Evolutionary conservation across 1,140 invertebrate genomes (phyloP).

Genomic region (Listronotus oregonensis): DNA sequence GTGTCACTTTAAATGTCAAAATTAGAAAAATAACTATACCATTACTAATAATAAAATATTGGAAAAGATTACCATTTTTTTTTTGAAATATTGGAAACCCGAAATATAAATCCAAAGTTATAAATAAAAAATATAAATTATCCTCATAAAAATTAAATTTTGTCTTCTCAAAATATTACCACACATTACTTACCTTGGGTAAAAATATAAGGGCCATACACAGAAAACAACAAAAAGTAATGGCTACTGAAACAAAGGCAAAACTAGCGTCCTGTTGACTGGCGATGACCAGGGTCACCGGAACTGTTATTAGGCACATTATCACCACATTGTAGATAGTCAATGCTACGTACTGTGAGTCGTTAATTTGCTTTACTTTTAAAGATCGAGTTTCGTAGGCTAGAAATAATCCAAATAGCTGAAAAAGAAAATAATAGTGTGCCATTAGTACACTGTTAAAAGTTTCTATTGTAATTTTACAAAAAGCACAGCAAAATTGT

Average conservation of each 20-base stretch:
- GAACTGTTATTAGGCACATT: constrained; percentile 94
- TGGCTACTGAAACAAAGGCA: constrained; percentile 92
- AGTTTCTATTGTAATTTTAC: neutral
- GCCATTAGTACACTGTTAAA: neutral
- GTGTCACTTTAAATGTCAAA: too few species aligned
- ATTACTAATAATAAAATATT: too few species aligned
- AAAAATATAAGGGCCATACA: constrained; percentile 97
- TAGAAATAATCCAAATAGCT: constrained; percentile 93
- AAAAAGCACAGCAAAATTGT: too few species aligned
- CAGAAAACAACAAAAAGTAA: constrained; percentile 95
- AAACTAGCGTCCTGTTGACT: constrained; percentile 97
- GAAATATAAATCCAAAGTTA: too few species aligned
- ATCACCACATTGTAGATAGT: constrained; percentile 99
- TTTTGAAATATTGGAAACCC: too few species aligned
- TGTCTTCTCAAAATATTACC: too few species aligned
- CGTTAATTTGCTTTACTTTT: constrained; percentile 92
- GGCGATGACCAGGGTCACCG: constrained; percentile 94
- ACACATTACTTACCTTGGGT: constrained; percentile 81
- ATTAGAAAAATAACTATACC: too few species aligned
- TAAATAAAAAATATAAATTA: too few species aligned
- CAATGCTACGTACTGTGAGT: constrained; percentile 97
- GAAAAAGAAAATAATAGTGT: constrained; percentile 33
- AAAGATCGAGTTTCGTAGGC: constrained; percentile 97
- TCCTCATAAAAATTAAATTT: too few species aligned
- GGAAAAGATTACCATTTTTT: too few species aligned